Evolutionary conservation across 2,797 vertebrate genomes (phyloP).

Genomic region (Lepilemur septentrionalis): DNA sequence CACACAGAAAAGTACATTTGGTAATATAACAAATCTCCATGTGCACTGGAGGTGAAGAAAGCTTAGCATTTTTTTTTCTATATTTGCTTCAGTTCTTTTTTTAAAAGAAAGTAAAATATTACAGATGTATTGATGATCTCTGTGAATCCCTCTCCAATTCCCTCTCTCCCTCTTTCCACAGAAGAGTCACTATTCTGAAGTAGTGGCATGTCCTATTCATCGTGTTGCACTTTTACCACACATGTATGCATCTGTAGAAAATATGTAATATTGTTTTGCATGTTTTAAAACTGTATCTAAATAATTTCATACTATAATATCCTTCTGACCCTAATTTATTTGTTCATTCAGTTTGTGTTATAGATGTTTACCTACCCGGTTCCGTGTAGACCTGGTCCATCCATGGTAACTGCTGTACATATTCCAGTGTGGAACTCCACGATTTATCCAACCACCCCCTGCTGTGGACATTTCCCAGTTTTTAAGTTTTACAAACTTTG

Average conservation of each 20-base stretch:
- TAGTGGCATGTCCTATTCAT: not conserved
- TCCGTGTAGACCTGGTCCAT: not conserved
- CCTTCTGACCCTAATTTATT: not conserved
- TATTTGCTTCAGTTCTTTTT: slow-evolving; percentile 45
- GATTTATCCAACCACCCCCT: not conserved
- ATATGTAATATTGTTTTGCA: not conserved
- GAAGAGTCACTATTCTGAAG: not conserved
- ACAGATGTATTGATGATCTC: not conserved
- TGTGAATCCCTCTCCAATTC: not conserved
- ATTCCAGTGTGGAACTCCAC: not conserved
- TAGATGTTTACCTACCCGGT: not conserved
- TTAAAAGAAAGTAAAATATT: slow-evolving; percentile 20
- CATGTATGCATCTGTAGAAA: not conserved
- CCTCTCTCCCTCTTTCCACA: not conserved
- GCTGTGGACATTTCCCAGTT: not conserved
- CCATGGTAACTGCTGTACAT: fast-evolving
- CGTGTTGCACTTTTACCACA: not conserved
- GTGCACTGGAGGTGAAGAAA: slow-evolving; percentile 1
- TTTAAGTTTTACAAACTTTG: not conserved
- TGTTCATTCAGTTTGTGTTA: not conserved
- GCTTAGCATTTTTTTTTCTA: not conserved
- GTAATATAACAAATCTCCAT: not conserved
- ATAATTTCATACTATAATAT: not conserved
- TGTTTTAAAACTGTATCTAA: not conserved
- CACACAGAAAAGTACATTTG: not conserved